These are phyloP conservation scores for Aromia moschata DNA, from an alignment of 2,888 invertebrate genomes.

Conservation along the genomic window DNA sequence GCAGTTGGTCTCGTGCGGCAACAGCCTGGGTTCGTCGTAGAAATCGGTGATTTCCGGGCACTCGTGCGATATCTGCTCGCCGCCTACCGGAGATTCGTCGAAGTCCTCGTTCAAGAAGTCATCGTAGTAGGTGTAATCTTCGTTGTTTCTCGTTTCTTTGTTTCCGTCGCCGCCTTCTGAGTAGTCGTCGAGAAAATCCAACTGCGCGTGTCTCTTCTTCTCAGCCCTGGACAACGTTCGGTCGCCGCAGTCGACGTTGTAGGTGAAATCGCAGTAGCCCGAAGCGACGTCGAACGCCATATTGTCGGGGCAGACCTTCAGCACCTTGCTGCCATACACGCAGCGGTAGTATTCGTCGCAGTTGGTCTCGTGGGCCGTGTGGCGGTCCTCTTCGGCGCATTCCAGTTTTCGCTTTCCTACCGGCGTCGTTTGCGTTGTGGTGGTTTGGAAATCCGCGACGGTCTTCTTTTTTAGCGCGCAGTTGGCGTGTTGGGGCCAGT, in stretches of 20 bases:
- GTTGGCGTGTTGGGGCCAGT: slow-evolving; percentile 30
- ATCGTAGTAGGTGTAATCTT: slow-evolving; percentile 5
- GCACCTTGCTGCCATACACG: slow-evolving; percentile 43
- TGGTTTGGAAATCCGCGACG: not conserved
- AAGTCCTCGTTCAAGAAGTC: not conserved
- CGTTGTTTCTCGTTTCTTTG: not conserved
- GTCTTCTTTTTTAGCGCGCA: slow-evolving; percentile 3
- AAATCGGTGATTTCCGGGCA: slow-evolving; percentile 27
- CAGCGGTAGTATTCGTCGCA: slow-evolving; percentile 48
- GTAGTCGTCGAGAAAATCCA: slow-evolving; percentile 18
- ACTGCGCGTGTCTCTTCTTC: not conserved
- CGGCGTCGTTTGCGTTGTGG: not conserved
- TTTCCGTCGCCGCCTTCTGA: not conserved
- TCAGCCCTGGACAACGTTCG: not conserved
- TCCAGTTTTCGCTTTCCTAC: slow-evolving; percentile 1
- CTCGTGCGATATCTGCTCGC: slow-evolving; percentile 6
- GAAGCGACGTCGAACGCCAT: slow-evolving; percentile 45
- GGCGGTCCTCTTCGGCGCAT: slow-evolving; percentile 33
- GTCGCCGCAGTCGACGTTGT: slow-evolving; percentile 39
- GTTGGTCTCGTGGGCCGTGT: slow-evolving; percentile 43
- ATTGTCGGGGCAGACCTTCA: slow-evolving; percentile 44
- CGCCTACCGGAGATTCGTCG: not conserved
- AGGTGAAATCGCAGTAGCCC: slow-evolving; percentile 47
- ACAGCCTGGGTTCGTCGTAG: slow-evolving; percentile 16
- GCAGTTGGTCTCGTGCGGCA: slow-evolving; percentile 45